Base-by-base conservation (phyloP, 2,113 vertebrate species). In the Recurvirostra avosetta region DNA sequence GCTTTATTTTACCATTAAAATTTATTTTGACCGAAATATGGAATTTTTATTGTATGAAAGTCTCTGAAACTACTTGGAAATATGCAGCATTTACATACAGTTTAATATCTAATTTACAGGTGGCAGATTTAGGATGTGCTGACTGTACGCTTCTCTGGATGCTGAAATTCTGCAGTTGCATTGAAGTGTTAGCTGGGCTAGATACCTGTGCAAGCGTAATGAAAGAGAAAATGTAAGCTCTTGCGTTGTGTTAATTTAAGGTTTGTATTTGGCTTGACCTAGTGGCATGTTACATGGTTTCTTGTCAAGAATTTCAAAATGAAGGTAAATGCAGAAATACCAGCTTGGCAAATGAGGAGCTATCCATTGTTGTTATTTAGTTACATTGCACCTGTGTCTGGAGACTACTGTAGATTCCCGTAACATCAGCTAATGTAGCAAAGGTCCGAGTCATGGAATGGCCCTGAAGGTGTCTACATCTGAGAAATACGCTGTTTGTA, bases 101-200 rank as follows among this genome's bases (percentile, higher is more conserved):
- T 79, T 84, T 36, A 77, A 85, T 91, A 23, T 94, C 34, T 96
- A 55, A 56, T 88, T 65, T 95, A 40, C 96, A 99, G 99, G 98
- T 99, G 94, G 98, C 98, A 72, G 99, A 99, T 93, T 93, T 99
- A 92, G 99, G 99, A 26, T 99, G 99, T 95, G 96, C 98, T 21
- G 98, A 99, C 20, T 98, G 99, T 85, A 92, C 56, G 0, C 98
- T 99, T n/a, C 97, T 99, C 11, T 96, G 98, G 92, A 98, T 97
- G 91, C 98, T 99, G 25, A 98, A 98, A 97, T 99, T 98, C 96
- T 98, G 98, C 85, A 97, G 96, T 41, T 98, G 98, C 71, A 94
- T 99, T 73, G 98, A 99, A 66, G 94, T 98, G 59, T 98, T 99
- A 91, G 98, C 98, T 71, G 99, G 99, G 82, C 91, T 99, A 72